Percentiles rank a stretch among this genome's conserved stretches.
Conservation (phyloP, 2,888 invertebrate species). For the Rutpela maculata region DNA sequence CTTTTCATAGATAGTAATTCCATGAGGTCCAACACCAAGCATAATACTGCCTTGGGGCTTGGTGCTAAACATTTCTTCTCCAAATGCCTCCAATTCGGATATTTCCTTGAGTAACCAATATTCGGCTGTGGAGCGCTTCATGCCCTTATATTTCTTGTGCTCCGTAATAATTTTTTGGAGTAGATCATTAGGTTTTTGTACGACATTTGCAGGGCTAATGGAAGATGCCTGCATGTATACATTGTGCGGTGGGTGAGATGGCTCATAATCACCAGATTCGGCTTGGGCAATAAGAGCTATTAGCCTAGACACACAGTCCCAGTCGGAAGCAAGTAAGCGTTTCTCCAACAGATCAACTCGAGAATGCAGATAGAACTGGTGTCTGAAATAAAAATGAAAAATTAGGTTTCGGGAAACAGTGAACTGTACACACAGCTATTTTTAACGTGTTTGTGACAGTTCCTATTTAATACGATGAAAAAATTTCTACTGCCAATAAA, state of each 20-base stretch:
- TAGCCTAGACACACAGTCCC: conserved; percentile 82
- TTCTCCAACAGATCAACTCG: conserved; percentile 86
- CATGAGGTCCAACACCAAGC: conserved; percentile 90
- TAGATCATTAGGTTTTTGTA: conserved; percentile 80
- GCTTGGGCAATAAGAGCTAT: conserved; percentile 87
- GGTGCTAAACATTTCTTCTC: conserved; percentile 88
- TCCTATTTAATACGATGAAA: too few species aligned
- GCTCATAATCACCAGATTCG: conserved; percentile 83
- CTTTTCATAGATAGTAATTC: conserved; percentile 84
- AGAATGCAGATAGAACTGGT: conserved; percentile 91
- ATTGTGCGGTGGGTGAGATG: conserved; percentile 77
- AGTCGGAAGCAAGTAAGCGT: conserved; percentile 82
- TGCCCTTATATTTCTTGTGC: conserved; percentile 76
- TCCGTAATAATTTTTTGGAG: conserved; percentile 80
- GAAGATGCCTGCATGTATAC: conserved; percentile 80
- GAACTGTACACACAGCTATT: neutral
- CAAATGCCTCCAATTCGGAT: conserved; percentile 87
- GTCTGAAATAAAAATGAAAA: conserved; percentile 73
- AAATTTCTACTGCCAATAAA: too few species aligned
- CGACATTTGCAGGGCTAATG: conserved; percentile 77
- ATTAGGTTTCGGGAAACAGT: neutral
- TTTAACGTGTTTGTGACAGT: too few species aligned
- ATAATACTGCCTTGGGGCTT: conserved; percentile 75
- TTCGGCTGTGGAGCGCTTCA: conserved; percentile 86
- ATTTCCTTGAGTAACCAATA: conserved; percentile 90